Evolutionary conservation across 2,888 invertebrate genomes (phyloP), one percentile per base, ranked within the genome.

Genomic region (Leucophenga maculata): DNA sequence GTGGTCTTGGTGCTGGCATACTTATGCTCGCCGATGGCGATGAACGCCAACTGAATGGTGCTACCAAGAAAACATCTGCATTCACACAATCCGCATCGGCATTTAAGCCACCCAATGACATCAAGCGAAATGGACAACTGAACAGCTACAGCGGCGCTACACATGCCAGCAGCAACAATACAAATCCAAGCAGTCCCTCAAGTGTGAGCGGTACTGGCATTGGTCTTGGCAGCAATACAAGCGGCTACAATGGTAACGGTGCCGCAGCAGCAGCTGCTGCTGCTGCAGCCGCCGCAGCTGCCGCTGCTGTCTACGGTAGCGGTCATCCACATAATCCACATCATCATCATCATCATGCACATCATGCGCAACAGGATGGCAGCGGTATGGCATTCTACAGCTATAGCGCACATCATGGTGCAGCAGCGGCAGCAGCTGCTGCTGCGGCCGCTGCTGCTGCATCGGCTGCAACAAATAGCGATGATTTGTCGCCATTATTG

Each of bases 61-160:
- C n/a, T n/a, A n/a, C n/a, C 39, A 80, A 77, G 70, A 75, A 91
- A 64, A 86, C 69, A 14, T 68, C 91, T 55, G 92, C 93, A n/a
- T 94, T 93, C 83, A 93, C 94, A 1, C 92, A 93, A 31, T 92
- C 93, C 65, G 92, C 93, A 62, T 95, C 95, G 0, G 95, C 95
- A 1, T 95, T 95, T 85, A 93, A 94, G 82, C 95, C 94, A 11
- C 94, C 93, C 3, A 90, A 91, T 16, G 93, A 93, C 18, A 78
- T 92, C 39, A 88, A 90, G 69, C 93, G 93, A 16, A 87, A 88
- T 52, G 87, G 87, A 4, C 77, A 77, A 59, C 59, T 77, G 59
- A 76, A 83, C 60, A 64, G 62, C 13, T 64, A 64, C 6, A 26
- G 26, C 4, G 4, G 59, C 76, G 76, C 68, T 80, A 76, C 39